These are phyloP conservation scores for Cliona cf. orientalis DNA, from an alignment of 37 sponge, comb jelly and placozoan species.

Conservation along the genomic window DNA sequence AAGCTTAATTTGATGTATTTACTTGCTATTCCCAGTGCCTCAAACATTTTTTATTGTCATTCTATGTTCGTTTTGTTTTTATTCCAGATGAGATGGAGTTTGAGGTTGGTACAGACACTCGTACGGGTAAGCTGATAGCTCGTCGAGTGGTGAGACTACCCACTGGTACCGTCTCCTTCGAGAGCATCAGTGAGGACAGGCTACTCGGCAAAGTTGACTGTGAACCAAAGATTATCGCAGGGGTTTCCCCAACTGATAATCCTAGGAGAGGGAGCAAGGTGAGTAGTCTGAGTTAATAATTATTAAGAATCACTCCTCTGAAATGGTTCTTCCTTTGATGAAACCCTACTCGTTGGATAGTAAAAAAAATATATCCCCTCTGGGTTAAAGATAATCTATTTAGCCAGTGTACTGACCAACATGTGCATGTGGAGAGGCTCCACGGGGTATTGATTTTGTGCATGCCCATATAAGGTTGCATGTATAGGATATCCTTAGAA, in stretches of 20 bases:
- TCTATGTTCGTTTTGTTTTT: background rate
- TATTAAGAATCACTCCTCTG: no score
- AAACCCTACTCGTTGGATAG: no score
- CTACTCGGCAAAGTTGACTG: slow-evolving; percentile 70
- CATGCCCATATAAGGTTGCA: no score
- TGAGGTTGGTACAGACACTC: slow-evolving; percentile 57
- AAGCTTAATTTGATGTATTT: background rate
- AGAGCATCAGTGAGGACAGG: slow-evolving; percentile 64
- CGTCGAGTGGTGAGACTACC: slow-evolving; percentile 60
- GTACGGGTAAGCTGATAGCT: slow-evolving; percentile 65
- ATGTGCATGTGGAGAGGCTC: no score
- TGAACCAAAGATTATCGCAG: slow-evolving; percentile 35
- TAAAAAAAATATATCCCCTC: no score
- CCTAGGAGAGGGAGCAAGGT: slow-evolving; percentile 6
- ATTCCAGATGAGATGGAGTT: slow-evolving; percentile 76
- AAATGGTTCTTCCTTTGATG: no score
- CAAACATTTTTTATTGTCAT: background rate
- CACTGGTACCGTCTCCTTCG: slow-evolving; percentile 63
- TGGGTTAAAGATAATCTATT: no score
- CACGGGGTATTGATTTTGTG: no score
- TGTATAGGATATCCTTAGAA: no score
- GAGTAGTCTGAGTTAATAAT: no score
- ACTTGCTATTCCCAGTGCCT: background rate
- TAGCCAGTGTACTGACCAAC: no score
- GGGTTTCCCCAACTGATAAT: background rate